A percentile compares a stretch with the other conserved stretches of the same genome.
phyloP scores from a whole-genome alignment of 2,797 vertebrate genomes.

The Streptopelia turtur region DNA sequence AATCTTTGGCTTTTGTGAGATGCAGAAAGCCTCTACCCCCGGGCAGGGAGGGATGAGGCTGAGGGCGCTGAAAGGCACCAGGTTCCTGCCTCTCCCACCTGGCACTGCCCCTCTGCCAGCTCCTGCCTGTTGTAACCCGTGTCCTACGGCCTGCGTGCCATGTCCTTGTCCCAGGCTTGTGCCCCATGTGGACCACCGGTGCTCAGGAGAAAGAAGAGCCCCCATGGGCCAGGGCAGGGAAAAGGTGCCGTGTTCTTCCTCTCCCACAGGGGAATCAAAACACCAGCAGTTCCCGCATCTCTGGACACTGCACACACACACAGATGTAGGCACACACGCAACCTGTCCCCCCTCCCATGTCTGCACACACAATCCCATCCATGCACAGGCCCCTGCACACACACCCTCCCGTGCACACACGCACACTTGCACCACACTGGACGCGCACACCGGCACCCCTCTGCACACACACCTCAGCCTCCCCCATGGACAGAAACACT shows the following conservation, averaged over 20 bases:
- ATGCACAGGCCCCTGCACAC: background rate
- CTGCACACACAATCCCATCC: background rate
- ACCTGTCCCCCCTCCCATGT: rapidly evolving
- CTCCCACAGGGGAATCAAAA: background rate
- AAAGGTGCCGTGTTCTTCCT: background rate
- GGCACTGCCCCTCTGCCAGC: background rate
- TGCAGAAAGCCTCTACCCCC: conserved; percentile 7
- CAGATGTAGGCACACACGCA: background rate
- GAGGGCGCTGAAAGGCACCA: background rate
- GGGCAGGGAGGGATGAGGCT: background rate
- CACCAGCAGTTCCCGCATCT: background rate
- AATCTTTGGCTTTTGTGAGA: conserved; percentile 40
- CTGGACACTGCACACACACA: background rate
- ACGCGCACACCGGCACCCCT: no score
- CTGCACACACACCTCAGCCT: background rate
- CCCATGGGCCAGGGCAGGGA: background rate
- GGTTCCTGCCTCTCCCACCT: background rate
- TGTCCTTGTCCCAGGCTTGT: background rate
- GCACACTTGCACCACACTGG: background rate
- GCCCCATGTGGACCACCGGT: background rate
- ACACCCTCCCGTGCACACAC: background rate
- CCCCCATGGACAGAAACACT: background rate
- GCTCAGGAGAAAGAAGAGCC: background rate
- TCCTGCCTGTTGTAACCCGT: background rate
- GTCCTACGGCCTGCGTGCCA: background rate